phyloP scores from a whole-genome alignment of 2,797 vertebrate genomes.

The Tolypeutes matacus region DNA sequence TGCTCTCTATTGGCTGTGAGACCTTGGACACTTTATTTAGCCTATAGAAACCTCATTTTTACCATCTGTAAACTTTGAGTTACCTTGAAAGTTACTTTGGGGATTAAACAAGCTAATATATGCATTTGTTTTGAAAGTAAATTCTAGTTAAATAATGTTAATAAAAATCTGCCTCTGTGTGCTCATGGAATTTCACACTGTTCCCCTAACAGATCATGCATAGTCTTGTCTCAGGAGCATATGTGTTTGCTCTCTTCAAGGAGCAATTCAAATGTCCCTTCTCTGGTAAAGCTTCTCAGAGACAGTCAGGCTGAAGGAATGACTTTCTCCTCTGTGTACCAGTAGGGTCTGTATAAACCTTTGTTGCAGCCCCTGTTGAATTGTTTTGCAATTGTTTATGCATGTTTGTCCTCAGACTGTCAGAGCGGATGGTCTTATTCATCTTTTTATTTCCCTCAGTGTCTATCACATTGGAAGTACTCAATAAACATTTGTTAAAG shows the following conservation, averaged over 20 bases:
- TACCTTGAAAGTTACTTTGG: conserved; percentile 12
- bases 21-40: not conserved
- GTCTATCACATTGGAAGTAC: conserved; percentile 22
- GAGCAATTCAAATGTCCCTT: not conserved
- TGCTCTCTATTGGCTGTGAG: not conserved
- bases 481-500: conserved; percentile 70
- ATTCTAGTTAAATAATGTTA: not conserved
- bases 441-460: conserved; percentile 32
- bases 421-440: not conserved
- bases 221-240: not conserved
- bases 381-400: conserved; percentile 44
- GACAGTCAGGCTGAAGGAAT: not conserved
- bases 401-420: not conserved
- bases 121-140: not conserved
- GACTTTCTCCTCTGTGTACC: not conserved
- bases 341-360: not conserved
- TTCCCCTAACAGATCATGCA: not conserved
- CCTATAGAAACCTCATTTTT: not conserved
- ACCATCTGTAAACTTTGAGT: conserved; percentile 23
- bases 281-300: conserved; percentile 14
- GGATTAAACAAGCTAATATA: not conserved
- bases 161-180: not conserved
- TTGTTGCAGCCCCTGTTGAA: not conserved
- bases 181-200: not conserved
- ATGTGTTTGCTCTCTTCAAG: not conserved